These are phyloP conservation scores for Labrus mixtus DNA, from an alignment of 2,113 vertebrate genomes.

Conservation along the genomic window DNA sequence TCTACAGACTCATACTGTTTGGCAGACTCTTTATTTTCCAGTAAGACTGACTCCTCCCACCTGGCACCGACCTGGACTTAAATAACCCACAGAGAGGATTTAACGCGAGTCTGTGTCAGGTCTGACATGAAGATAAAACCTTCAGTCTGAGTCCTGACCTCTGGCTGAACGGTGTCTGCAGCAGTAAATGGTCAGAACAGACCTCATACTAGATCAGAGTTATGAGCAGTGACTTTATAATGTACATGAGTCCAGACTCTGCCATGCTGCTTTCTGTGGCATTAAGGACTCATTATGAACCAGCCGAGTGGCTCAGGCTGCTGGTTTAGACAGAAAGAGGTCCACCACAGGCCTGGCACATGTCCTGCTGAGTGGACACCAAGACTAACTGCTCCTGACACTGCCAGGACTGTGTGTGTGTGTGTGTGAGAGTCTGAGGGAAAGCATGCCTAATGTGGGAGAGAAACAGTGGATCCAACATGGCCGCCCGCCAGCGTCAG, in stretches of 20 bases:
- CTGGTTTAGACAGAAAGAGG: constrained; percentile 69
- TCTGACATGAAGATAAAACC: constrained; percentile 43
- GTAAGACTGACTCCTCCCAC: constrained; percentile 30
- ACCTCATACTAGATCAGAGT: constrained; percentile 56
- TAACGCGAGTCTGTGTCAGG: constrained; percentile 36
- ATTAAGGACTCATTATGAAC: constrained; percentile 61
- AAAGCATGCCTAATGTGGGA: constrained; percentile 72
- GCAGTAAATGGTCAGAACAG: constrained; percentile 43
- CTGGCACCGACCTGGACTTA: constrained; percentile 33
- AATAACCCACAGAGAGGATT: constrained; percentile 44
- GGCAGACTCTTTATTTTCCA: constrained; percentile 37
- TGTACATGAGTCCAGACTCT: constrained; percentile 27
- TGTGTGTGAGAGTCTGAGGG: constrained; percentile 25
- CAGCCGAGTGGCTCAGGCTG: constrained; percentile 34
- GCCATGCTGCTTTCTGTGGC: constrained; percentile 25
- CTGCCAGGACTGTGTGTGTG: constrained; percentile 57
- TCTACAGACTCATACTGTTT: constrained; percentile 28
- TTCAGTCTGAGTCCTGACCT: constrained; percentile 50
- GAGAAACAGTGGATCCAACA: constrained; percentile 68
- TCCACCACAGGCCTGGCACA: constrained; percentile 66
- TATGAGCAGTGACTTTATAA: constrained; percentile 50
- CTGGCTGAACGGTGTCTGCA: constrained; percentile 53
- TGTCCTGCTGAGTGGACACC: constrained; percentile 56
- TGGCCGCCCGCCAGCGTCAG: constrained; percentile 66
- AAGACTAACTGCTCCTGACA: constrained; percentile 72